Conservation (phyloP, 2,888 invertebrate genomes). For the Lacanobia wlatinum region DNA sequence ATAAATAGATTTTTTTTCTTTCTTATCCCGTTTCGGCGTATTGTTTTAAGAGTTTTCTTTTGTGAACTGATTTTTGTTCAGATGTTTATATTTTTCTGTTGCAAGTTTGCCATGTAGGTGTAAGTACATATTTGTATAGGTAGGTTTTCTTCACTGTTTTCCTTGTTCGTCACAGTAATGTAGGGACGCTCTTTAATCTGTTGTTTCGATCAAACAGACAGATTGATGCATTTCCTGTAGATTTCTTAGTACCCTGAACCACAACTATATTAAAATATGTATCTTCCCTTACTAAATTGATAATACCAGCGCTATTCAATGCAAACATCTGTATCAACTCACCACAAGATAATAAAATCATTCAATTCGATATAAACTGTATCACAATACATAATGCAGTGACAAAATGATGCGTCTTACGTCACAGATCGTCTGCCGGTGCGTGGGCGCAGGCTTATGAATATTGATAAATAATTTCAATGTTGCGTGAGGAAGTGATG, state of each 20-base stretch:
- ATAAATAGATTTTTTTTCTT: constrained; percentile 52
- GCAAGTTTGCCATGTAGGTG: not conserved
- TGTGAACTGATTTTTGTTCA: constrained; percentile 15
- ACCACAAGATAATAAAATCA: not conserved
- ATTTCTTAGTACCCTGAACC: too few relatives aligned
- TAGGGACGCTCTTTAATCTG: too few relatives aligned
- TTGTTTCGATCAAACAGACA: too few relatives aligned
- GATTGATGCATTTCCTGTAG: too few relatives aligned
- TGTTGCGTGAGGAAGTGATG: constrained; percentile 19
- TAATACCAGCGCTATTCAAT: not conserved
- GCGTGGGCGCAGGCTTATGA: constrained; percentile 42
- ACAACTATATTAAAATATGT: too few relatives aligned
- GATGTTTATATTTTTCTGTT: constrained; percentile 1
- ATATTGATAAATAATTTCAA: constrained; percentile 16
- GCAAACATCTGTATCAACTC: not conserved
- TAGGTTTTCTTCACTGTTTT: not conserved
- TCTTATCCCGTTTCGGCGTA: constrained; percentile 41
- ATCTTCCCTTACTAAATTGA: too few relatives aligned
- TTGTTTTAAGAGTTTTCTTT: constrained; percentile 48
- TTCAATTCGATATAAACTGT: constrained; percentile 7
- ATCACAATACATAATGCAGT: constrained; percentile 14
- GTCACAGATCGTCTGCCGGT: constrained; percentile 23
- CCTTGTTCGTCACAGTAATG: not conserved
- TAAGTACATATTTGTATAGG: not conserved
- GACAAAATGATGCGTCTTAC: constrained; percentile 24